These are phyloP conservation scores for Zelostemma sp. DNA, from an alignment of 1,140 invertebrate species.

Conservation along the genomic window DNA sequence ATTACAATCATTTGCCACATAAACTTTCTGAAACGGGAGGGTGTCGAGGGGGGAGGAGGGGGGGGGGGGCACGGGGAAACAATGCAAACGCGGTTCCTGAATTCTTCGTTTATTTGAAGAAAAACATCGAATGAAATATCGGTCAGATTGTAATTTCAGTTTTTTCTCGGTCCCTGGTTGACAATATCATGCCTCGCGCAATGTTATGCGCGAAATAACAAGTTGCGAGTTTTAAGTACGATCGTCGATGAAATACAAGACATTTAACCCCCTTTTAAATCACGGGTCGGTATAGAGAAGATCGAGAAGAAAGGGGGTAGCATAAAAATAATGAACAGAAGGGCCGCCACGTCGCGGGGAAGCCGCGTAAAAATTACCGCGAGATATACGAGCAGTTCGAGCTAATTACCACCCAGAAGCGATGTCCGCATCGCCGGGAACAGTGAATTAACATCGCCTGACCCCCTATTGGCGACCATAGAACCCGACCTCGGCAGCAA, in stretches of 20 bases:
- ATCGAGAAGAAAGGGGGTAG: conserved; percentile 25
- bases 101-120: no score
- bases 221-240: conserved; percentile 16
- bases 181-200: no score
- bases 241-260: conserved; percentile 6
- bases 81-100: no score
- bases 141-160: no score
- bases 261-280: conserved; percentile 43
- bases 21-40: no score
- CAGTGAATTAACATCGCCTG: conserved; percentile 58
- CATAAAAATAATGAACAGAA: conserved; percentile 59
- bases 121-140: no score
- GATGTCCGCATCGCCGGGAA: conserved; percentile 53
- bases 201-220: conserved; percentile 2
- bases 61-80: no score
- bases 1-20: conserved; percentile 33
- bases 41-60: no score
- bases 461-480: conserved; percentile 58
- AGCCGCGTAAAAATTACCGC: conserved; percentile 56
- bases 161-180: no score
- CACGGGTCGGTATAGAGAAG: conserved; percentile 22
- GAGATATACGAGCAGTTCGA: conserved; percentile 67
- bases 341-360: conserved; percentile 46
- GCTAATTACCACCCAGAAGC: conserved; percentile 68
- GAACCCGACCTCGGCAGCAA: conserved; percentile 53